These are phyloP conservation scores for Sinonovacula constricta DNA, from an alignment of 1,140 invertebrate genomes.

Conservation along the genomic window DNA sequence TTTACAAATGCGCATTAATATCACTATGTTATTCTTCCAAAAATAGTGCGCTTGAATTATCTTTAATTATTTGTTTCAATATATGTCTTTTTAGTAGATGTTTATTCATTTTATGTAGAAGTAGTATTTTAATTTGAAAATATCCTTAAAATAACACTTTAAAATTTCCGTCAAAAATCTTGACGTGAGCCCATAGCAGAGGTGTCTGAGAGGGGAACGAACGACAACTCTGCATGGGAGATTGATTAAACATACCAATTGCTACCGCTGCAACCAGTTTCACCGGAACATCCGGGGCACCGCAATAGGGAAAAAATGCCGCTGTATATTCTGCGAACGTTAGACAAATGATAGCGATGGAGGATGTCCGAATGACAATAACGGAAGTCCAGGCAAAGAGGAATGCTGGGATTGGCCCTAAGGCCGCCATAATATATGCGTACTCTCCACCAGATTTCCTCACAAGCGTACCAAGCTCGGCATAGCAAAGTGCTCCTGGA, in stretches of 20 bases:
- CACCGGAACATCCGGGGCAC: constrained; percentile 56
- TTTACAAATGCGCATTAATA: too few relatives aligned
- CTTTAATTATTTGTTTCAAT: too few relatives aligned
- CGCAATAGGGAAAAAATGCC: constrained; percentile 65
- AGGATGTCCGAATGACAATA: constrained; percentile 82
- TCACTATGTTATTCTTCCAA: too few relatives aligned
- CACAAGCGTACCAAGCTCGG: constrained; percentile 89
- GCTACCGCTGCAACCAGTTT: constrained; percentile 62
- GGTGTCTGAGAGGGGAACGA: too few relatives aligned
- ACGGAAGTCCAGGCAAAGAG: constrained; percentile 88
- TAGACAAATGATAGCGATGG: constrained; percentile 78
- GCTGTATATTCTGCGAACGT: constrained; percentile 67
- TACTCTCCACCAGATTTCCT: constrained; percentile 74
- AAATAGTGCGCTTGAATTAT: too few relatives aligned
- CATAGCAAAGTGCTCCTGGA: constrained; percentile 88
- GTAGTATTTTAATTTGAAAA: too few relatives aligned
- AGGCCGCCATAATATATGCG: constrained; percentile 69
- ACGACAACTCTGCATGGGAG: too few relatives aligned
- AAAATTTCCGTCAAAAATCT: too few relatives aligned
- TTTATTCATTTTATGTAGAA: too few relatives aligned
- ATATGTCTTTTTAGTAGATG: too few relatives aligned
- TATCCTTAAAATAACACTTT: too few relatives aligned
- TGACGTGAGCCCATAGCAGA: too few relatives aligned
- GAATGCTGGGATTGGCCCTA: constrained; percentile 87
- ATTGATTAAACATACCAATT: constrained; percentile 61